These are phyloP conservation scores for Botia almorhae DNA, from an alignment of 2,797 vertebrate species.

Conservation along the genomic window DNA sequence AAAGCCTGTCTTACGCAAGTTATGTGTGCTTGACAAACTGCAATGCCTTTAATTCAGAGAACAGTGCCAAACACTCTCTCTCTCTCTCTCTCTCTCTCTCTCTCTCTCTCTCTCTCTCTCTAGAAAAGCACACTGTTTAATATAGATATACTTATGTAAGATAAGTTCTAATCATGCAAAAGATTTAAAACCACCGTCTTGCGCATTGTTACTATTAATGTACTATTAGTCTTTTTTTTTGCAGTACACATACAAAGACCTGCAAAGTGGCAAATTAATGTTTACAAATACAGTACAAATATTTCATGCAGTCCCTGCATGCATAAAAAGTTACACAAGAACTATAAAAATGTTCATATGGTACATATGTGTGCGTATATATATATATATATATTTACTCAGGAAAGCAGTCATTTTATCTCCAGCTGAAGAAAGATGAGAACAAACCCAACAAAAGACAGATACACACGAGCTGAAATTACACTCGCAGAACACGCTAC, in stretches of 20 bases:
- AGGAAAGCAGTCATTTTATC: background rate
- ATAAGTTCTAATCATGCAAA: background rate
- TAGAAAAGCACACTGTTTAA: background rate
- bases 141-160: conserved; percentile 30
- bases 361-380: too few species aligned
- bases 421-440: background rate
- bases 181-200: background rate
- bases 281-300: too few species aligned
- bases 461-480: conserved; percentile 13
- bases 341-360: too few species aligned
- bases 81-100: background rate
- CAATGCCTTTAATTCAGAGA: conserved; percentile 24
- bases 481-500: conserved; percentile 38
- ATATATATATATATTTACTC: too few species aligned
- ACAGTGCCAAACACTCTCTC: background rate
- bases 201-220: background rate
- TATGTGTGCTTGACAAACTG: conserved; percentile 27
- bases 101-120: background rate
- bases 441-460: conserved; percentile 2
- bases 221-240: too few species aligned
- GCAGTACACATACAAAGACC: too few species aligned
- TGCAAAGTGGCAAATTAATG: too few species aligned
- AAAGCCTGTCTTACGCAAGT: conserved; percentile 46
- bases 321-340: background rate
- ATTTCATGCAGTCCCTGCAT: background rate